A percentile compares a stretch with the other conserved stretches of the same genome.
Conservation (phyloP, 2,797 vertebrate species). For the Astyanax mexicanus region DNA sequence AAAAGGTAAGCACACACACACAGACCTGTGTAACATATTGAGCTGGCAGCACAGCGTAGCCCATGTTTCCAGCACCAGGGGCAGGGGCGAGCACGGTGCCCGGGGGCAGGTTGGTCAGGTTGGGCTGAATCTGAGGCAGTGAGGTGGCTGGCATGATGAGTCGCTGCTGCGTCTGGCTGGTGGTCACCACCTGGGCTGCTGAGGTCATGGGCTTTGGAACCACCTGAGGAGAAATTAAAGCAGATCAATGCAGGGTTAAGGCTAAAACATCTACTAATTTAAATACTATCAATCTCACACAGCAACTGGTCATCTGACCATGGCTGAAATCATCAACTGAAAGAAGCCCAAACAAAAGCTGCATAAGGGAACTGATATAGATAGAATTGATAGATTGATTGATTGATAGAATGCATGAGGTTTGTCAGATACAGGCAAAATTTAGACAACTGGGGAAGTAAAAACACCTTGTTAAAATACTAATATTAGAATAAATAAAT, state of each 20-base stretch:
- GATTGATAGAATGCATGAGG: too few relatives aligned
- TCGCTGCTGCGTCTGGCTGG: constrained; percentile 91
- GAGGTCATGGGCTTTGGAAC: constrained; percentile 89
- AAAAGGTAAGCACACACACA: not conserved
- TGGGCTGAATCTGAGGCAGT: constrained; percentile 95
- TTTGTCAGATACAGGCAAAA: too few relatives aligned
- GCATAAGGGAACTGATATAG: too few relatives aligned
- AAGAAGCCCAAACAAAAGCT: too few relatives aligned
- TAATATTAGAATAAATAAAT: too few relatives aligned
- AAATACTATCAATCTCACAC: too few relatives aligned
- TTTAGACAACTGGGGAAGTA: too few relatives aligned
- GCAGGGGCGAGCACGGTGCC: constrained; percentile 94
- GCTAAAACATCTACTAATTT: not conserved
- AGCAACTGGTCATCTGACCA: too few relatives aligned
- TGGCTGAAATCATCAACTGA: too few relatives aligned
- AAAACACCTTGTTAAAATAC: too few relatives aligned
- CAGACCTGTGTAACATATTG: constrained; percentile 97
- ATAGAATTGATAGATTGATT: too few relatives aligned
- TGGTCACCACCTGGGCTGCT: constrained; percentile 87
- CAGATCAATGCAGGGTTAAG: not conserved
- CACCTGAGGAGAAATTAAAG: constrained; percentile 76
- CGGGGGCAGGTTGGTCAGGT: constrained; percentile 93
- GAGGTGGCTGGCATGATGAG: constrained; percentile 98
- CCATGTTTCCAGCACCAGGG: constrained; percentile 89
- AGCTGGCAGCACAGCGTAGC: constrained; percentile 94